Conservation (phyloP, 2,797 vertebrate genomes). For the Hippocampus kuda region DNA sequence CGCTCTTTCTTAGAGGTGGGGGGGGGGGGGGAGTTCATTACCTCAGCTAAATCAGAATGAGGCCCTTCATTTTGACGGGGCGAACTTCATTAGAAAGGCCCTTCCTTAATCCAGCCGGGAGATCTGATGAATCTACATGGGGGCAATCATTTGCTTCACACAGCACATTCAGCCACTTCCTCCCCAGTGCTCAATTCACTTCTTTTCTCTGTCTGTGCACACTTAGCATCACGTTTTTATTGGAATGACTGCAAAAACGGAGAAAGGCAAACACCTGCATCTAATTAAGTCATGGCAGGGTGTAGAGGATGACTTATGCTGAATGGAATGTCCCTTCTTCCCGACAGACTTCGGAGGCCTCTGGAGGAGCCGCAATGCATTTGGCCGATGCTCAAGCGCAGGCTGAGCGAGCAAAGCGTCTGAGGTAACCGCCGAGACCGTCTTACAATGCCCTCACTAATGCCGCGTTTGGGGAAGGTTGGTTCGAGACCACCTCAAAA, state of each 20-base stretch:
- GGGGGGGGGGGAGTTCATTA: slow-evolving; percentile 99
- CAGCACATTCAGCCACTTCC: slow-evolving; percentile 90
- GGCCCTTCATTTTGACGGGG: slow-evolving; percentile 98
- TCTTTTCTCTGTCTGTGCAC: slow-evolving; percentile 44
- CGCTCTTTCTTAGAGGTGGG: slow-evolving; percentile 76
- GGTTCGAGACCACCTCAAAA: not conserved
- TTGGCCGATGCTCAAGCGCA: slow-evolving; percentile 58
- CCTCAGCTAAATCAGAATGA: slow-evolving; percentile 99
- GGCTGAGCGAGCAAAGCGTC: slow-evolving; percentile 36
- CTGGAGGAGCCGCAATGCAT: slow-evolving; percentile 49
- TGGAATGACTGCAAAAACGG: slow-evolving; percentile 50
- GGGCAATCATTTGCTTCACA: slow-evolving; percentile 86
- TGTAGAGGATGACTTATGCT: slow-evolving; percentile 61
- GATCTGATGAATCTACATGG: slow-evolving; percentile 98
- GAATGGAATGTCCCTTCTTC: slow-evolving; percentile 63
- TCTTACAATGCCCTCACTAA: slow-evolving; percentile 36
- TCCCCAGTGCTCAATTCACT: slow-evolving; percentile 50
- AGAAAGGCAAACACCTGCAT: slow-evolving; percentile 67
- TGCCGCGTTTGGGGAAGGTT: not conserved
- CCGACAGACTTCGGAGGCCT: slow-evolving; percentile 57
- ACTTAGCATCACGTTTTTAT: slow-evolving; percentile 78
- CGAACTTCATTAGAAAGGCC: slow-evolving; percentile 99
- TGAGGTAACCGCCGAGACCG: slow-evolving; percentile 25
- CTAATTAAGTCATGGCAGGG: slow-evolving; percentile 70
- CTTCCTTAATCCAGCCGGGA: slow-evolving; percentile 97